Conservation (phyloP, 2,888 invertebrate species). For the Erebia palarica region DNA sequence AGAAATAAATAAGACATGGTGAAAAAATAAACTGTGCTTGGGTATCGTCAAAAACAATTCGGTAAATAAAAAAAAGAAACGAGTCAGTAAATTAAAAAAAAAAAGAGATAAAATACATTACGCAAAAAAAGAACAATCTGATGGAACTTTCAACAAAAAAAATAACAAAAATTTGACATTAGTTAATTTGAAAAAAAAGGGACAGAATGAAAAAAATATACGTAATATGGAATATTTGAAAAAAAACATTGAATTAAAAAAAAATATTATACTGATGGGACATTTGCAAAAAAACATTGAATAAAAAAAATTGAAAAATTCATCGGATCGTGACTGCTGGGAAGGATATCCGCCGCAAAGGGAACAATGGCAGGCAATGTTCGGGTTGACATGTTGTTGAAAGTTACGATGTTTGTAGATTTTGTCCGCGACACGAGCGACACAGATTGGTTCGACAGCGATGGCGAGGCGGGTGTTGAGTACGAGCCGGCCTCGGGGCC, state of each 20-base stretch:
- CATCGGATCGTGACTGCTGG: conserved; percentile 23
- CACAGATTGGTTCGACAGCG: conserved; percentile 61
- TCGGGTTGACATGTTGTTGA: conserved; percentile 37
- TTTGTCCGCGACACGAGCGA: conserved; percentile 80
- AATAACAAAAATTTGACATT: conserved; percentile 1
- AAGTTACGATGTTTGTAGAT: conserved; percentile 70
- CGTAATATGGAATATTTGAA: conserved; percentile 36
- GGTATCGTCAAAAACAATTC: too few relatives aligned
- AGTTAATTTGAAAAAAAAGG: conserved; percentile 24
- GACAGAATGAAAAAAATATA: conserved; percentile 31
- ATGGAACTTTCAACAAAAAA: background rate
- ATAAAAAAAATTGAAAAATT: conserved; percentile 29
- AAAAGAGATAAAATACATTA: background rate
- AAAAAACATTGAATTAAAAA: conserved; percentile 25
- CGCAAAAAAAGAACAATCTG: background rate
- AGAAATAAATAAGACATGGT: background rate
- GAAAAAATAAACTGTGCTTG: background rate
- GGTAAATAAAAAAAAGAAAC: background rate
- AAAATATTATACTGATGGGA: background rate
- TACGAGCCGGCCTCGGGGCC: conserved; percentile 80
- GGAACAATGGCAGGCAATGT: conserved; percentile 27
- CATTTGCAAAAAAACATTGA: conserved; percentile 13
- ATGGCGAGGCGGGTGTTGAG: conserved; percentile 59
- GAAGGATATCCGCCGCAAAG: conserved; percentile 9
- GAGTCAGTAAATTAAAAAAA: background rate